Evolutionary conservation across 2,888 invertebrate species (phyloP).

Genomic region (Tetanocera ferruginea): DNA sequence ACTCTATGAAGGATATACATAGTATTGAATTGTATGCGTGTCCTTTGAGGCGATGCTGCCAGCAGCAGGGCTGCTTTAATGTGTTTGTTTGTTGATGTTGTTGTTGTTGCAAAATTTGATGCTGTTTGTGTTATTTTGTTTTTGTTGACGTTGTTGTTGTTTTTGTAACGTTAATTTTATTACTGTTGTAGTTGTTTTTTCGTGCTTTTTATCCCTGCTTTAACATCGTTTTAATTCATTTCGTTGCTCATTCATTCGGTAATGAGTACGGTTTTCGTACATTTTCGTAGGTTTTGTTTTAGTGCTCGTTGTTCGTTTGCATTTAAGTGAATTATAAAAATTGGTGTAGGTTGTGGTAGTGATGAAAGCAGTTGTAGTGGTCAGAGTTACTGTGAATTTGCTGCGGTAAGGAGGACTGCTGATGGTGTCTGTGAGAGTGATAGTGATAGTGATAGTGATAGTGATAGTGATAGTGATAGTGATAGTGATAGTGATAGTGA

Average conservation of each 20-base stretch:
- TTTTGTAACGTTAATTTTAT: background rate
- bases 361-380: too few relatives aligned
- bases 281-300: background rate
- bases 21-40: slow-evolving; percentile 22
- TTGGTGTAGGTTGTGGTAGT: too few relatives aligned
- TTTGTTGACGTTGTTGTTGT: background rate
- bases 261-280: background rate
- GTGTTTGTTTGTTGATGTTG: background rate
- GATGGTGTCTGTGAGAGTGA: too few relatives aligned
- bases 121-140: background rate
- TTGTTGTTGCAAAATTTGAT: background rate
- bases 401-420: too few relatives aligned
- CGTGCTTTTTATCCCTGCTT: background rate
- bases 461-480: too few relatives aligned
- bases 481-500: too few relatives aligned
- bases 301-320: background rate
- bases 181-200: background rate
- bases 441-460: too few relatives aligned
- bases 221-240: background rate
- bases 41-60: background rate
- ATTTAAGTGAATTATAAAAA: too few relatives aligned
- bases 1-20: slow-evolving; percentile 5
- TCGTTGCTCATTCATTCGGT: background rate
- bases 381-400: too few relatives aligned
- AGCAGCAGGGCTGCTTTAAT: background rate